phyloP scores from a whole-genome alignment of 2,888 invertebrate genomes.

The Lymantria dispar region DNA sequence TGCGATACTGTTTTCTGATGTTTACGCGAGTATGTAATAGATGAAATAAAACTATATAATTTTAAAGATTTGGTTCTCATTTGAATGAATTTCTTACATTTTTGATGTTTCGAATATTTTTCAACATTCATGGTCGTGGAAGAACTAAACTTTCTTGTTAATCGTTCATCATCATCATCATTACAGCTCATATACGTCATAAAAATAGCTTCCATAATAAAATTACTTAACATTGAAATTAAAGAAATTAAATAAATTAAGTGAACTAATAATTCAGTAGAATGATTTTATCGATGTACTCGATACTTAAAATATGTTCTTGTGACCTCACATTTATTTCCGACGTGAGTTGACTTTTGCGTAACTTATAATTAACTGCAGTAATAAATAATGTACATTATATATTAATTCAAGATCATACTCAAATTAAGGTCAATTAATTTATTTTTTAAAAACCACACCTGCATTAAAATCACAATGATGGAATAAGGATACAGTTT shows the following conservation, averaged over 20 bases:
- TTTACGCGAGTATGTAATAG: no score
- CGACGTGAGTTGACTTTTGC: constrained; percentile 25
- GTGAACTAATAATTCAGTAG: background rate
- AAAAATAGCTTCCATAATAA: background rate
- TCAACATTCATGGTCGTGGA: no score
- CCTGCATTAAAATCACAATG: no score
- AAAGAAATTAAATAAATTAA: background rate
- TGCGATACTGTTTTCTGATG: no score
- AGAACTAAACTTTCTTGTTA: no score
- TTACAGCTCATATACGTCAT: no score
- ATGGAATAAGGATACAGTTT: no score
- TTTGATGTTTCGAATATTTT: no score
- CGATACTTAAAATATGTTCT: constrained; percentile 8
- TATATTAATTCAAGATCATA: constrained; percentile 7
- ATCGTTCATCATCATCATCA: no score
- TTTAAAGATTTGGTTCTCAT: no score
- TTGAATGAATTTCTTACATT: no score
- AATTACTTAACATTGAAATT: background rate
- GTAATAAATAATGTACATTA: constrained; percentile 17
- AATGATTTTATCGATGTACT: constrained; percentile 10
- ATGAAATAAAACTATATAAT: no score
- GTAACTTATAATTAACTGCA: constrained; percentile 24
- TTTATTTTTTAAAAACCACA: background rate
- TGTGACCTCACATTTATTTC: constrained; percentile 32
- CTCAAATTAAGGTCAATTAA: background rate